These are phyloP conservation scores for Trematocara nigrifrons DNA, from an alignment of 2,113 vertebrate species.

Conservation along the genomic window DNA sequence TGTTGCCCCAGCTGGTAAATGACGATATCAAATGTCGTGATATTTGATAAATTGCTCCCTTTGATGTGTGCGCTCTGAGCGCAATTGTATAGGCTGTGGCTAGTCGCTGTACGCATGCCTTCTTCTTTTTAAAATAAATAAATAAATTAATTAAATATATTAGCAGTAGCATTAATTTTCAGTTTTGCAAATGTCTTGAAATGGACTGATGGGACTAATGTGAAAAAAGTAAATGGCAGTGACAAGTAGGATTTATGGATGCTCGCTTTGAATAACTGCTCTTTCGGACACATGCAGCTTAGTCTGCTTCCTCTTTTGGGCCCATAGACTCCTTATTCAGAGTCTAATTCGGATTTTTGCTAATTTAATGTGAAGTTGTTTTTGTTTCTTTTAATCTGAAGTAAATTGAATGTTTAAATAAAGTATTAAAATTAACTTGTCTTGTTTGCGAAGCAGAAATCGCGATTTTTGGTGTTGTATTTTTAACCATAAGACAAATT, in stretches of 20 bases:
- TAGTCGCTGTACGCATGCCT: constrained; percentile 72
- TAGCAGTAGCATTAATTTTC: neutral
- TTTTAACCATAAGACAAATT: neutral
- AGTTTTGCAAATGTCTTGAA: neutral
- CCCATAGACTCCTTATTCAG: constrained; percentile 62
- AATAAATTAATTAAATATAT: neutral
- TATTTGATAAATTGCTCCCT: constrained; percentile 90
- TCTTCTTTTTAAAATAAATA: neutral
- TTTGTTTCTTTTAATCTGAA: neutral
- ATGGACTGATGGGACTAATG: constrained; percentile 9
- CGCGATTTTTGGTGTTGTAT: neutral
- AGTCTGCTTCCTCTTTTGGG: constrained; percentile 68
- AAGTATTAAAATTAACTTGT: neutral
- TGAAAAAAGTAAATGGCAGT: constrained; percentile 28
- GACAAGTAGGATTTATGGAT: constrained; percentile 37
- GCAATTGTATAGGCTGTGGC: constrained; percentile 43
- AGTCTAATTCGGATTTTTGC: constrained; percentile 31
- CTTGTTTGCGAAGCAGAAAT: neutral
- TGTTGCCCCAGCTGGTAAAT: constrained; percentile 84
- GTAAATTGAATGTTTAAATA: neutral
- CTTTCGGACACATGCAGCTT: constrained; percentile 67
- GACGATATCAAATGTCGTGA: constrained; percentile 88
- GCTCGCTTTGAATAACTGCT: constrained; percentile 73
- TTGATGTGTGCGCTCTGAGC: constrained; percentile 80
- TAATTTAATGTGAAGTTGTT: neutral